phyloP scores from a whole-genome alignment of 92 coral and sea anemone species.

The Diadumene lineata region DNA sequence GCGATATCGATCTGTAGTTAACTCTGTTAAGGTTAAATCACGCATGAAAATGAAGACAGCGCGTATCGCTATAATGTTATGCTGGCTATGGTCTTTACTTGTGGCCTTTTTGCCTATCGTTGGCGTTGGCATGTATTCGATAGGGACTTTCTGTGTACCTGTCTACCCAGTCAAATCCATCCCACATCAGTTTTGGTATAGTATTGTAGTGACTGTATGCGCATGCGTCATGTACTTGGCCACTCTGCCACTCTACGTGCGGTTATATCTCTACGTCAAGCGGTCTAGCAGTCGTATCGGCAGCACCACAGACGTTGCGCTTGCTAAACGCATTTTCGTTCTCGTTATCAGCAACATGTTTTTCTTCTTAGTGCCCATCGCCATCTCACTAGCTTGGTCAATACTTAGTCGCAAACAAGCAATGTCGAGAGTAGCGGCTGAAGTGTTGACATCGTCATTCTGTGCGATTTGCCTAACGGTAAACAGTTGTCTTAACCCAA shows the following conservation, averaged over 20 bases:
- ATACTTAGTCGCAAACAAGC: slow-evolving; percentile 30
- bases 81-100: slow-evolving; percentile 57
- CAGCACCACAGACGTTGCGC: slow-evolving; percentile 47
- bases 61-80: slow-evolving; percentile 27
- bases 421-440: slow-evolving; percentile 45
- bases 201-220: slow-evolving; percentile 47
- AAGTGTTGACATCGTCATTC: slow-evolving; percentile 48
- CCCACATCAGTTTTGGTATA: slow-evolving; percentile 65
- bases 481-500: slow-evolving; percentile 43
- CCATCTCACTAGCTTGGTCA: slow-evolving; percentile 54
- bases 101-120: slow-evolving; percentile 56
- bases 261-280: slow-evolving; percentile 55
- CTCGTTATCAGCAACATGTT: slow-evolving; percentile 82
- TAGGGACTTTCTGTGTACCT: slow-evolving; percentile 79
- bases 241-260: slow-evolving; percentile 58
- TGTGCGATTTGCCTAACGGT: slow-evolving; percentile 44
- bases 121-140: slow-evolving; percentile 65
- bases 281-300: slow-evolving; percentile 53
- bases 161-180: slow-evolving; percentile 71
- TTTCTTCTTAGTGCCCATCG: slow-evolving; percentile 67
- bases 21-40: slow-evolving; percentile 62
- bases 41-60: slow-evolving; percentile 57
- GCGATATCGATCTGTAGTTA: slow-evolving; percentile 63
- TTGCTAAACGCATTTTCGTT: slow-evolving; percentile 63
- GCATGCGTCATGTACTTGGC: slow-evolving; percentile 55